Evolutionary conservation across 1,140 invertebrate species (phyloP), one percentile per base, ranked within the genome.

Genomic region (Drosophila bifasciata): DNA sequence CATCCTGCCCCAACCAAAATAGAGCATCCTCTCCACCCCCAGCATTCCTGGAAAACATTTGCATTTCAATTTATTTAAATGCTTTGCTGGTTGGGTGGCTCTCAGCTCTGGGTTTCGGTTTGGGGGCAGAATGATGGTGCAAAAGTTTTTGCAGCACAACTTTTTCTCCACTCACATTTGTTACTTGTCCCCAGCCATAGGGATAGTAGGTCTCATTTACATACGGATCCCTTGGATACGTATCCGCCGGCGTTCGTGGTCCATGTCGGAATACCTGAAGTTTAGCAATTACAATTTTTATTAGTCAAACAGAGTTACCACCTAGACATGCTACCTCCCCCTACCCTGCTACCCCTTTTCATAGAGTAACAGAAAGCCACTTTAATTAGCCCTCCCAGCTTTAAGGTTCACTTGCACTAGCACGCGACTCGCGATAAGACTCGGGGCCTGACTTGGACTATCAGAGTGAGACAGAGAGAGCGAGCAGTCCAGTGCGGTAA

Each of bases 171-270:
- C 93, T 94, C 93, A 96, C 96, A 89, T 95, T 95, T 44, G 96
- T 97, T 41, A 97, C 91, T 91, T 96, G 95, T 61, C 96, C 96
- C 94, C 95, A 95, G 36, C 96, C 96, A 79, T 94, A 94, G 6
- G 95, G 95, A 91, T 94, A 94, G 91, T 95, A 95, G 7, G 92
- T 92, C 44, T 94, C 90, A 79, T 95, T 94, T 50, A 94, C 92
- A 79, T 96, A 92, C 4, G 95, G 95, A 93, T 97, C 96, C 53
- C 93, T 95, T 0, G 96, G 95, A 90, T 96, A 97, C 13, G 95
- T 94, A 68, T 94, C 93, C 21, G 94, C 94, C 5, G 97, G 97
- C 72, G 95, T 95, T 81, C 97, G 93, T 68, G 95, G 93, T 44
- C 96, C 96, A 93, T 97, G 96, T 50, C 96, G 92, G 89, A 94